A percentile compares a stretch with the other conserved stretches of the same genome.
Evolutionary conservation across 37 sponge, comb jelly and placozoan genomes (phyloP).

Genomic region (Halichondria panicea): DNA sequence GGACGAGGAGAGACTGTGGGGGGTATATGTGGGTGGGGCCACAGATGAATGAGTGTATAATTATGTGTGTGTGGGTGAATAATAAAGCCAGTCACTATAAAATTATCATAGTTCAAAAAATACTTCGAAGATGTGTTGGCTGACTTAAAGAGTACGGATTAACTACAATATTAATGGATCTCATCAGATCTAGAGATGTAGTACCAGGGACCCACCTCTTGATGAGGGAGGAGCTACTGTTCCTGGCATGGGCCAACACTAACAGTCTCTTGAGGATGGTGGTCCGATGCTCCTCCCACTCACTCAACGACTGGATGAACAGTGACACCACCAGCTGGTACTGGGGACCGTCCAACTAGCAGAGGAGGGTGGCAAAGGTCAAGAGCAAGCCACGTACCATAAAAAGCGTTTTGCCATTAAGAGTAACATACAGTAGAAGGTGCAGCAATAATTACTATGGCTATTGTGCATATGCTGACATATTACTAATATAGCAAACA

Average conservation of each 20-base stretch:
- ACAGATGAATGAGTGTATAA: too few species aligned
- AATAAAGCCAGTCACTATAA: too few species aligned
- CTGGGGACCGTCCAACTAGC: constrained; percentile 75
- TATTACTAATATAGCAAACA: not conserved
- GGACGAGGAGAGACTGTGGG: constrained; percentile 59
- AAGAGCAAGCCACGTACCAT: not conserved
- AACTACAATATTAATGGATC: too few species aligned
- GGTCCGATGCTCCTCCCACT: constrained; percentile 65
- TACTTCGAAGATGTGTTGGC: too few species aligned
- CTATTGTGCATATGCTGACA: not conserved
- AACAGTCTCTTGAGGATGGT: constrained; percentile 65
- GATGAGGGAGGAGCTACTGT: constrained; percentile 46
- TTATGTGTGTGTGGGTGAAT: too few species aligned
- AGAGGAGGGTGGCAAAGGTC: not conserved
- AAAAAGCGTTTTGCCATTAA: not conserved
- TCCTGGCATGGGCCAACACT: constrained; percentile 72
- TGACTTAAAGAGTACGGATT: too few species aligned
- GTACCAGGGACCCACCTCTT: constrained; percentile 34
- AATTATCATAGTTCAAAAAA: too few species aligned
- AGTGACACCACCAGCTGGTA: constrained; percentile 59
- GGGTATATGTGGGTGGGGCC: too few species aligned
- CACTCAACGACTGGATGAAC: constrained; percentile 44
- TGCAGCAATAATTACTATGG: not conserved
- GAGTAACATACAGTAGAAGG: not conserved
- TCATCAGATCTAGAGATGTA: not conserved